Base-by-base conservation (phyloP, 2,113 vertebrate genomes). In the Thunnus maccoyii region DNA sequence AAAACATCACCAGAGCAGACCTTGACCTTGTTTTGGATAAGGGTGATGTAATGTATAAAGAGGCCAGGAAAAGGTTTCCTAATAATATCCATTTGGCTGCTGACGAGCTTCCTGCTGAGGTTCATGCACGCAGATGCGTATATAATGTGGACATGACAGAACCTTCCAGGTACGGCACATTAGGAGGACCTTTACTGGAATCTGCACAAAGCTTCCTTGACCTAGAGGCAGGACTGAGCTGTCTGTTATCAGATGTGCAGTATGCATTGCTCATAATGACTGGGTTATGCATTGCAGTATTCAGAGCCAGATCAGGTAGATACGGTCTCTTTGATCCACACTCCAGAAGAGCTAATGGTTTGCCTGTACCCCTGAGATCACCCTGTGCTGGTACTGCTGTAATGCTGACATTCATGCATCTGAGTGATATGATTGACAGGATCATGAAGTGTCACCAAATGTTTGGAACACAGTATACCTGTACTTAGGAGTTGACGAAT, bases 201-300 rank as follows among this genome's bases (percentile, higher is more conserved):
- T 20, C 10, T 11, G 3, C 27, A 2, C 32, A 75, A 0, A 41
- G 3, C n/a, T 75, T 55, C 25, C 50, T 75, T n/a, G 60, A 75
- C 20, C 50, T 64, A 0, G 50, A 54, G 32, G 15, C 50, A 20
- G 25, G 66, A 69, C 27, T 69, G 8, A 17, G 16, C 22, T 69
- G 66, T 18, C 54, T 69, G 50, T 69, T 32, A 54, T 69, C 66
- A 5, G 66, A 69, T 30, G 66, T 69, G 30, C 25, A 69, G 50
- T 54, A 55, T 13, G 48, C 50, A 7, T 9, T 69, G 50, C 48
- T 52, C 22, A 5, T 64, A 51, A 65, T 75, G 50, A 41, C 4
- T 25, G 4, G 0, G 3, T 64, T 64, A 2, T 52, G 48, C 5
- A 69, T 69, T 20, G 25, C 50, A 13, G 66, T 69, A 3, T 69